phyloP scores from a whole-genome alignment of 2,888 invertebrate genomes.

The Anthophora plumipes region DNA sequence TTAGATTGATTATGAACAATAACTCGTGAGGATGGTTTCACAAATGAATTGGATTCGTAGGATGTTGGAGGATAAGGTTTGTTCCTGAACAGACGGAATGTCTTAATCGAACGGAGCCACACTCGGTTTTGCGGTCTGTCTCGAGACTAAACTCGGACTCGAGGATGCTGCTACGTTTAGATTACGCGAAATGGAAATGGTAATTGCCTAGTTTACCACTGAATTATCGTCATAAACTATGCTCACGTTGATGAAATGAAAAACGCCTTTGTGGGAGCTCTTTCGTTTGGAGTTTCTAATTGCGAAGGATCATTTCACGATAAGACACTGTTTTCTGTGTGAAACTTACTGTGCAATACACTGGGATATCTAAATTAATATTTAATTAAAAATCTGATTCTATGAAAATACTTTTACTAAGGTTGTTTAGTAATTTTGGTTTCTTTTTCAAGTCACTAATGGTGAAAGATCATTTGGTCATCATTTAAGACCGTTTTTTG shows the following conservation, averaged over 20 bases:
- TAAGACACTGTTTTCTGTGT: too few relatives aligned
- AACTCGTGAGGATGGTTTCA: background rate
- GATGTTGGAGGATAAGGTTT: background rate
- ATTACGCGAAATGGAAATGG: conserved; percentile 14
- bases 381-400: too few relatives aligned
- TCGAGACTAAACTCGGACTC: background rate
- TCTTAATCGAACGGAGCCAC: conserved; percentile 16
- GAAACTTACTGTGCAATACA: too few relatives aligned
- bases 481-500: too few relatives aligned
- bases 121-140: background rate
- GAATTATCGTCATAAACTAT: background rate
- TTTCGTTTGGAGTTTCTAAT: too few relatives aligned
- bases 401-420: too few relatives aligned
- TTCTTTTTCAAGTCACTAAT: too few relatives aligned
- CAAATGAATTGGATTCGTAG: background rate
- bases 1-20: background rate
- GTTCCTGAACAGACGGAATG: background rate
- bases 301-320: too few relatives aligned
- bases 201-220: background rate
- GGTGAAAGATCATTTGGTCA: too few relatives aligned
- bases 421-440: too few relatives aligned
- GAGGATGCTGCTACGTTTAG: background rate
- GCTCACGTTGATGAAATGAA: background rate
- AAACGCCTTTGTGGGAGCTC: background rate
- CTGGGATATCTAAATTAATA: too few relatives aligned